Evolutionary conservation across 1,140 invertebrate species (phyloP).

Genomic region (Tetragonula clypearis): DNA sequence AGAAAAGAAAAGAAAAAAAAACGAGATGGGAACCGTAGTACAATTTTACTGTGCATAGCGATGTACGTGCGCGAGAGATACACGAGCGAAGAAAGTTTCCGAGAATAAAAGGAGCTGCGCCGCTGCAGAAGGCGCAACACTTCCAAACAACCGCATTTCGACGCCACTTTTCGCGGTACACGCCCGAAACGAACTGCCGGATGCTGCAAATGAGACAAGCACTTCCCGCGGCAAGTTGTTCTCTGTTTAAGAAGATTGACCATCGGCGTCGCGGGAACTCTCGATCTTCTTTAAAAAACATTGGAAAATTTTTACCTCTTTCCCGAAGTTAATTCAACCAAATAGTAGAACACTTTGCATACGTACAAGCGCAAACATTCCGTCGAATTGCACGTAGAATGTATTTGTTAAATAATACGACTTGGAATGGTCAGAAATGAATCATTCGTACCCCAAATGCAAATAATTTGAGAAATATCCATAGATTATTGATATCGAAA

Average conservation of each 20-base stretch:
- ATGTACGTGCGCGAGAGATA: slow-evolving; percentile 15
- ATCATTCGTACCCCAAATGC: background rate
- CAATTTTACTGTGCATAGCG: slow-evolving; percentile 22
- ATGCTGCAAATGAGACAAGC: slow-evolving; percentile 59
- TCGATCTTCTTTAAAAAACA: background rate
- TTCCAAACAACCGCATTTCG: slow-evolving; percentile 58
- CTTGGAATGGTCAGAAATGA: too few relatives aligned
- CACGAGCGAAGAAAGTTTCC: slow-evolving; percentile 43
- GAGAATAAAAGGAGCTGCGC: slow-evolving; percentile 43
- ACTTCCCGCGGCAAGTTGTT: slow-evolving; percentile 33
- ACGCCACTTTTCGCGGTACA: slow-evolving; percentile 40
- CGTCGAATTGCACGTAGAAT: too few relatives aligned
- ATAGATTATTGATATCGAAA: too few relatives aligned
- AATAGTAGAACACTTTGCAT: background rate
- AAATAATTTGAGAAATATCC: background rate
- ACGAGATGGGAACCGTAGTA: background rate
- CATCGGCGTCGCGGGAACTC: slow-evolving; percentile 22
- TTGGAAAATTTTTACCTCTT: background rate
- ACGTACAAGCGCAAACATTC: too few relatives aligned
- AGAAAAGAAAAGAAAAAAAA: background rate
- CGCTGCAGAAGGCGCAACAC: slow-evolving; percentile 25
- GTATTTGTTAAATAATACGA: too few relatives aligned
- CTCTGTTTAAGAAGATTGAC: slow-evolving; percentile 58
- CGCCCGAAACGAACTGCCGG: slow-evolving; percentile 35
- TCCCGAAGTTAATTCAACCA: background rate